Evolutionary conservation across 2,797 vertebrate genomes (phyloP), one percentile per base, ranked within the genome.

Genomic region (Xerus rutilus): DNA sequence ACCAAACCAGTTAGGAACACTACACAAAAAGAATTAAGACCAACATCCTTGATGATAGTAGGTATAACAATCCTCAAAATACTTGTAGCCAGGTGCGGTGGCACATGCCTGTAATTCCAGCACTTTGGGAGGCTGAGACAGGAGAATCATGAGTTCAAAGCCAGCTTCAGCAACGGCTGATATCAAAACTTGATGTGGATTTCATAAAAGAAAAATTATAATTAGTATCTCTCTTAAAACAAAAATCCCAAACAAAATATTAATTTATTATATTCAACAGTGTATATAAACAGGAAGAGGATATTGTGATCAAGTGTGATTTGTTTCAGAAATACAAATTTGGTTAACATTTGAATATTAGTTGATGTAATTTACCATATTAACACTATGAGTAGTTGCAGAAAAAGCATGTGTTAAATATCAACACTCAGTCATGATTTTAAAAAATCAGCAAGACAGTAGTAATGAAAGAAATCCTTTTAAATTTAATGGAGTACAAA

Each of bases 131-230:
- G 39, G 39, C 39, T 39, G 39, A 39, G 39, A 39, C 39, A 39
- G 39, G 39, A 39, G 39, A 39, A 39, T 39, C 39, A 39, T 3
- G 39, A 39, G 39, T 39, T 39, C 39, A 39, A 39, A 39, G 39
- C 39, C 39, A 39, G 3, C 39, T 3, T 39, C 39, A 39, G 39
- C 39, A 39, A 39, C 39, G 3, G 39, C 9, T 52, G 13, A 77
- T 54, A 43, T 20, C 23, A 74, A 82, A 74, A 52, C 32, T n/a
- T 67, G 32, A 67, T 67, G 65, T 78, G 10, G 35, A n/a, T 1
- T 35, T 73, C n/a, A 74, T 3, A 86, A 91, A 23, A 47, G 91
- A 86, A 89, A 94, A 89, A 89, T 59, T 74, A 32, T 3, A 74
- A 28, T 23, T 1, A 70, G 5, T 81, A 10, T 86, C 20, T 74